Evolutionary conservation across 2,113 vertebrate species (phyloP).

Genomic region (Nannobrachium achirus): DNA sequence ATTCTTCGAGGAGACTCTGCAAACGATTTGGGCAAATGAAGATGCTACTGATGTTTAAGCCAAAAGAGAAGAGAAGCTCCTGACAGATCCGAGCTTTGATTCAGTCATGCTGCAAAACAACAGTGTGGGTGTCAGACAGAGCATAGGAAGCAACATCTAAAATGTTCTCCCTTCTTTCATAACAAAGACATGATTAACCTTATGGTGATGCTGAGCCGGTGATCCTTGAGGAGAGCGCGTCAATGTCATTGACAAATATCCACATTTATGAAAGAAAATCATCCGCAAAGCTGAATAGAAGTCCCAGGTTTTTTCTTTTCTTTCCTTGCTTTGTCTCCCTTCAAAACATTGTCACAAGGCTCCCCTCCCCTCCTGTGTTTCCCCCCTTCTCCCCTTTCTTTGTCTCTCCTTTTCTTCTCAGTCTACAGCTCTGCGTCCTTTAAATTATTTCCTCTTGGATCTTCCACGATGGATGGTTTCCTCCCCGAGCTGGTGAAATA

Average conservation of each 20-base stretch:
- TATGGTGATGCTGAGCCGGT: neutral
- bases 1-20: conserved; percentile 19
- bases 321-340: conserved; percentile 51
- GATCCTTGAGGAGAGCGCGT: conserved; percentile 15
- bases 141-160: neutral
- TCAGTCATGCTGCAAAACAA: neutral
- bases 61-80: neutral
- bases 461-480: conserved; percentile 23
- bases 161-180: conserved; percentile 7
- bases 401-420: conserved; percentile 10
- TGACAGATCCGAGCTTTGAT: neutral
- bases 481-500: conserved; percentile 50
- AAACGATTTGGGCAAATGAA: neutral
- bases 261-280: too few relatives aligned
- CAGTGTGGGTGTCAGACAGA: neutral
- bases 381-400: conserved; percentile 15
- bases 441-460: conserved; percentile 6
- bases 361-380: conserved; percentile 33
- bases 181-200: conserved; percentile 18
- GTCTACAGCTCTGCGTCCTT: too few relatives aligned
- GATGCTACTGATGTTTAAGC: conserved; percentile 1
- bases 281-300: neutral
- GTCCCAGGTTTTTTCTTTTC: neutral
- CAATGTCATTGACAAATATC: conserved; percentile 27
- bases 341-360: conserved; percentile 65